A percentile compares a stretch with the other conserved stretches of the same genome.
These are phyloP conservation scores for Tragulus kanchil DNA, from an alignment of 2,113 vertebrate species.

Conservation along the genomic window DNA sequence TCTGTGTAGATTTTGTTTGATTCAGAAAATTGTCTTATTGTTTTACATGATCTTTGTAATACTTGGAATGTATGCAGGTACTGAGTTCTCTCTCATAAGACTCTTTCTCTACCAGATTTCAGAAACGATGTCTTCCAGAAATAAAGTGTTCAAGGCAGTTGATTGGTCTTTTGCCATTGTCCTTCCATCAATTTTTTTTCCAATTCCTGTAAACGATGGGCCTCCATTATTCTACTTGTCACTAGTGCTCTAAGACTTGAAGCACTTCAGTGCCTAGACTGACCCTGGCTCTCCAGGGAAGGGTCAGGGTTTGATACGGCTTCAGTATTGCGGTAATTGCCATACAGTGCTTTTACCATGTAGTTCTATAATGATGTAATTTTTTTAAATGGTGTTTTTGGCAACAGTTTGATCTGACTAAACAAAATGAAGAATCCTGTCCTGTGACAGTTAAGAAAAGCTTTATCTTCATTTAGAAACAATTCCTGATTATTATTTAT, in stretches of 20 bases:
- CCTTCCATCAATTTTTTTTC: slow-evolving; percentile 63
- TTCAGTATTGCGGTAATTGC: background rate
- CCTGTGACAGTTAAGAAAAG: background rate
- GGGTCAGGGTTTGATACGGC: background rate
- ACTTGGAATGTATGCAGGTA: background rate
- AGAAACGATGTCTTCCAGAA: slow-evolving; percentile 33
- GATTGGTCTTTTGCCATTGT: slow-evolving; percentile 37
- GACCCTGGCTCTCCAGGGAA: background rate
- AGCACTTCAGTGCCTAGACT: background rate
- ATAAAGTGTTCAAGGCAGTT: slow-evolving; percentile 37
- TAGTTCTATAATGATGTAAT: background rate
- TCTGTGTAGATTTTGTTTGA: slow-evolving; percentile 5
- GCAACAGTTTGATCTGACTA: slow-evolving; percentile 30
- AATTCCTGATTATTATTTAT: background rate
- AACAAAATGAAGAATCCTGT: slow-evolving; percentile 22
- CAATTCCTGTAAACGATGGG: slow-evolving; percentile 55
- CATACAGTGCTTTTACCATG: background rate
- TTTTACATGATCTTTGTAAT: background rate
- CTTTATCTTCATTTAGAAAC: slow-evolving; percentile 46
- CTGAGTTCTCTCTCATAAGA: background rate
- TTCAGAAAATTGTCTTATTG: slow-evolving; percentile 37
- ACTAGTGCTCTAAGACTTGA: background rate
- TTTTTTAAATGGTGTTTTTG: slow-evolving; percentile 6
- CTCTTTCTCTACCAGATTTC: slow-evolving; percentile 47
- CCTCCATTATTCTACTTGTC: slow-evolving; percentile 46